phyloP scores from a whole-genome alignment of 1,140 invertebrate species.

The Zaprionus capensis region DNA sequence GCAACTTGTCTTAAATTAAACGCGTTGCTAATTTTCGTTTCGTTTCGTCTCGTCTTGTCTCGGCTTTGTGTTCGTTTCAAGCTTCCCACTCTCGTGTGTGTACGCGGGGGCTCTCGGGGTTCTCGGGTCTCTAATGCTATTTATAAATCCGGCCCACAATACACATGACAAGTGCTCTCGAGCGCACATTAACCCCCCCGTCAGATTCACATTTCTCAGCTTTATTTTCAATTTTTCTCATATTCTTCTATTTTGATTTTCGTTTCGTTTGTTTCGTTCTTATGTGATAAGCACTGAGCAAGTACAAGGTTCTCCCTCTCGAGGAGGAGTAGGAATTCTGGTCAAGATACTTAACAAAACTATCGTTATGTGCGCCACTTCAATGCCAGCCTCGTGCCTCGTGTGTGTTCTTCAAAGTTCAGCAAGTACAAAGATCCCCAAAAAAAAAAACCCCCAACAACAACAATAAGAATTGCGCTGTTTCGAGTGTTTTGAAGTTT shows the following conservation, averaged over 20 bases:
- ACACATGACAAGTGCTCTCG: slow-evolving; percentile 48
- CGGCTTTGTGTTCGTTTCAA: slow-evolving; percentile 4
- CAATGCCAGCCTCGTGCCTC: slow-evolving; percentile 42
- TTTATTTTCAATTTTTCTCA: slow-evolving; percentile 19
- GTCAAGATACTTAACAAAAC: slow-evolving; percentile 47
- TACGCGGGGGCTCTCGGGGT: slow-evolving; percentile 2
- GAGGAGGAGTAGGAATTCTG: slow-evolving; percentile 3
- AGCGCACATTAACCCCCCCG: slow-evolving; percentile 68
- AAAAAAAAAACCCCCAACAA: slow-evolving; percentile 2
- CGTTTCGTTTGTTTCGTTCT: not conserved
- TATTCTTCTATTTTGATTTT: slow-evolving; percentile 4
- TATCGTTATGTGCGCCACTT: slow-evolving; percentile 41
- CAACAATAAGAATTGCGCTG: slow-evolving; percentile 30
- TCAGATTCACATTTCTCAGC: slow-evolving; percentile 26
- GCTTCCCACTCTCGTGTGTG: not conserved
- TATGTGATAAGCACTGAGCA: slow-evolving; percentile 30
- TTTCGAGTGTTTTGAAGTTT: slow-evolving; percentile 14
- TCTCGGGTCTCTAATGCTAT: slow-evolving; percentile 44
- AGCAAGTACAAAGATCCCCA: slow-evolving; percentile 30
- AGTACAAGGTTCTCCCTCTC: slow-evolving; percentile 40
- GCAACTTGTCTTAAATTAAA: slow-evolving; percentile 63
- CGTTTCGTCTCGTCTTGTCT: not conserved
- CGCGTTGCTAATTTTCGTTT: slow-evolving; percentile 41
- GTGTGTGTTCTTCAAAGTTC: slow-evolving; percentile 19
- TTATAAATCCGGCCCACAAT: slow-evolving; percentile 50